Evolutionary conservation across 23 tunicate genomes (phyloP), one percentile per base, ranked within the genome.

Genomic region (Trididemnum miniatum): DNA sequence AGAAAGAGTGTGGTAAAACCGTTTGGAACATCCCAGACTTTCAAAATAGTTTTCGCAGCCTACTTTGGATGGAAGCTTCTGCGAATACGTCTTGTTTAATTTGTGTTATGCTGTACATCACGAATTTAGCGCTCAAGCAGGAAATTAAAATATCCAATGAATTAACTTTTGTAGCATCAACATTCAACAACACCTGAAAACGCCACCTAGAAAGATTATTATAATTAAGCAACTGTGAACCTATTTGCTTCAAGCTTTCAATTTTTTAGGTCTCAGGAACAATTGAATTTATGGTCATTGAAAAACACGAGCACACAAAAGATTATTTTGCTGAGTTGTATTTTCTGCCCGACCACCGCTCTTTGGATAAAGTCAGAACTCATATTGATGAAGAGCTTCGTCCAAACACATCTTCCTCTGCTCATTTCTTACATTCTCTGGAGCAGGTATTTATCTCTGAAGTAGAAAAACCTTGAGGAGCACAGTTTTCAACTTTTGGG

Each of bases 281-380:
- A 1, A 24, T 92, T 2, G 52, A 83, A 20, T 92, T 72, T 77
- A 33, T 92, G 50, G 85, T 92, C 35, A 38, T 86, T 9, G 97
- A 83, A 71, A 83, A 72, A 24, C 7, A 18, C 7, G 3, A 50
- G 2, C 0, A 35, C 86, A 92, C 97, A 2, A 84, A 80, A 35
- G 31, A 35, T 20, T 71, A 92, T 39, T 71, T 87, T 3, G 57
- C 66, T 30, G 92, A 92, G 72, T 54, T 92, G 51, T 87, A 88
- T 65, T 92, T 92, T 40, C 86, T 92, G 18, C 96, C 96, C 1
- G 79, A 91, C 5, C 90, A 91, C 71, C 38, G 63, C 29, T 34
- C 83, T 32, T 44, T 92, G 65, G 49, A 20, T 2, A 34, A 72
- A 18, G 80, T 92, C n/a, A 40, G 35, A 49, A 1, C 31, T 20